Evolutionary conservation across 2,797 vertebrate species (phyloP), one percentile per base, ranked within the genome.

Genomic region (Cetoscarus ocellatus): DNA sequence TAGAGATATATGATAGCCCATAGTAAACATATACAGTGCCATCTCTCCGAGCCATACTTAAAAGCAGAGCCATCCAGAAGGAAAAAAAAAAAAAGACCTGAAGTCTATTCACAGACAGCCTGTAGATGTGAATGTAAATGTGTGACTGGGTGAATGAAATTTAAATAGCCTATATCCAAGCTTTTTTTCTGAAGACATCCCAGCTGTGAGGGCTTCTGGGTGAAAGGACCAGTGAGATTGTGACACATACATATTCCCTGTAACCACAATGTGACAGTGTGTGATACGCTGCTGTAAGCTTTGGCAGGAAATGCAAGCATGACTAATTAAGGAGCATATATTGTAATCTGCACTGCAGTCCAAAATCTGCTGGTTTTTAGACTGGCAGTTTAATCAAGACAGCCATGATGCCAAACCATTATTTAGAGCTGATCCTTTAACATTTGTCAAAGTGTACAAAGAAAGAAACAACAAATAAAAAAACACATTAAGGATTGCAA

Each of bases 281-380:
- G 55, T 71, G 60, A 71, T 52, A 49, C 53, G 36, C 27, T 58
- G 52, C 67, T 42, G 49, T 70, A 73, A 36, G 61, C 61, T 27
- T 54, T 58, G 55, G 52, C 61, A 70, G 59, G 53, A 12, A 50
- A 39, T 60, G 62, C 61, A 43, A 44, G 50, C 60, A 59, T 70
- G 76, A 66, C 75, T 78, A 78, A 83, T 47, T 50, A 55, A 68
- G 43, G 43, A 55, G 36, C 39, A 62, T 61, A 67, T 68, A 49
- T 45, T 73, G 49, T 71, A 61, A 72, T 76, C 19, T 50, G 38
- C 34, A 34, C 18, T 39, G 55, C 38, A 65, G 58, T 73, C 49
- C 27, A 53, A 19, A 76, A 60, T 62, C 43, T 53, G 39, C 0
- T 27, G 27, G 27, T 27, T 27, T 27, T 27, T 27, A 27, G 27